These are phyloP conservation scores for Ailuropoda melanoleuca DNA, from an alignment of 2,113 vertebrate species.

Conservation along the genomic window DNA sequence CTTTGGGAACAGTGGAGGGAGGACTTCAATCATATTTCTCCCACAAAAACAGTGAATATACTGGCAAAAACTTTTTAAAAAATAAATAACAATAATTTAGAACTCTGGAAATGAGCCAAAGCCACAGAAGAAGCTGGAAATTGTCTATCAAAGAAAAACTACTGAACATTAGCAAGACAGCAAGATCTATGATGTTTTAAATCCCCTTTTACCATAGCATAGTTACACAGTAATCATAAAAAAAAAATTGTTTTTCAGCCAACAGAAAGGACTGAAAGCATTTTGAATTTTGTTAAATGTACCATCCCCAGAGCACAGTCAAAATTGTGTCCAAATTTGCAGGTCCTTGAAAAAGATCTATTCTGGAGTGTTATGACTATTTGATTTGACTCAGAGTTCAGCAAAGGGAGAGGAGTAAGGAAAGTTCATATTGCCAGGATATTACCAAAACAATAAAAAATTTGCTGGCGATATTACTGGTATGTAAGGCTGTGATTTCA, in stretches of 20 bases:
- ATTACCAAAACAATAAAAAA: not conserved
- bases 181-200: not conserved
- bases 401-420: not conserved
- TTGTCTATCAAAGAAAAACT: not conserved
- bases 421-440: not conserved
- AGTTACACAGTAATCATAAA: not conserved
- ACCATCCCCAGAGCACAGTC: not conserved
- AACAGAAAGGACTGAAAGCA: not conserved
- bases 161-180: not conserved
- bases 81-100: not conserved
- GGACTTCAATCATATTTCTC: not conserved
- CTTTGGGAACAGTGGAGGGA: not conserved
- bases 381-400: not conserved
- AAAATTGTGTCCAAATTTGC: not conserved
- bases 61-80: not conserved
- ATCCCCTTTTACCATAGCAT: not conserved
- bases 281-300: not conserved
- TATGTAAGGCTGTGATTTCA: not conserved
- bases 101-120: not conserved
- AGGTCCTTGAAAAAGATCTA: not conserved
- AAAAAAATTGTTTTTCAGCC: not conserved
- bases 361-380: not conserved
- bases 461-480: not conserved
- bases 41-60: not conserved
- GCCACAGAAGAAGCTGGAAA: not conserved